Percentiles rank a stretch among this genome's conserved stretches.
These are phyloP conservation scores for Enteromius argenteus DNA, from an alignment of 2,797 vertebrate species.

Conservation along the genomic window DNA sequence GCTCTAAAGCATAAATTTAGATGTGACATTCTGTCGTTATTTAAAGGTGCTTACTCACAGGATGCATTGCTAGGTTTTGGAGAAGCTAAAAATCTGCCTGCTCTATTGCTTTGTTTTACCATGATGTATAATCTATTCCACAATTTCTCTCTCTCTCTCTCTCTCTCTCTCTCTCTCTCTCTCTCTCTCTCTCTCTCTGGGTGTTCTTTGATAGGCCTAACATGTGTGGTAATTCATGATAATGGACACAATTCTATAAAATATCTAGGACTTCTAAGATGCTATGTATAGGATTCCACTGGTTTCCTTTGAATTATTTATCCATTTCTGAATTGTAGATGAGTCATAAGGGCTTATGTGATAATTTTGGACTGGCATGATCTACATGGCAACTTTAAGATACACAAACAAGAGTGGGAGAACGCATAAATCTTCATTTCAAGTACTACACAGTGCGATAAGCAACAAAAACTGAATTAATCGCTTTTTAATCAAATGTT, in stretches of 20 bases:
- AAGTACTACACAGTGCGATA: not conserved
- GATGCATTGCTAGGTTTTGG: slow-evolving; percentile 29
- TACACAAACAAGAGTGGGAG: not conserved
- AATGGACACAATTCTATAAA: slow-evolving; percentile 28
- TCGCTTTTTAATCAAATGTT: not conserved
- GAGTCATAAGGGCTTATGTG: not conserved
- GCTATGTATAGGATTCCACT: slow-evolving; percentile 21
- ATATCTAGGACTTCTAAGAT: slow-evolving; percentile 23
- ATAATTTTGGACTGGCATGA: not conserved
- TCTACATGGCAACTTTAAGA: slow-evolving; percentile 9
- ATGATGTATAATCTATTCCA: slow-evolving; percentile 21
- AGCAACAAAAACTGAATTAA: not conserved
- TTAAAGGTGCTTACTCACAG: slow-evolving; percentile 57
- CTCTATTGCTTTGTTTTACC: slow-evolving; percentile 34
- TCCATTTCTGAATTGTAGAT: slow-evolving; percentile 23
- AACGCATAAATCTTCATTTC: not conserved
- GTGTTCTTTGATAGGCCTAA: slow-evolving; percentile 10
- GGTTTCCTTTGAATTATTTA: slow-evolving; percentile 12
- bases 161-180: not conserved
- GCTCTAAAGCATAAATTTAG: slow-evolving; percentile 60
- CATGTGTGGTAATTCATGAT: slow-evolving; percentile 3
- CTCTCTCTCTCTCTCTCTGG: not conserved
- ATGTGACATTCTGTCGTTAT: slow-evolving; percentile 56
- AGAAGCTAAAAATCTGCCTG: not conserved
- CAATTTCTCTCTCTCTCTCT: not conserved